phyloP scores from a whole-genome alignment of 92 coral and sea anemone species.

The Phenganax marumi region DNA sequence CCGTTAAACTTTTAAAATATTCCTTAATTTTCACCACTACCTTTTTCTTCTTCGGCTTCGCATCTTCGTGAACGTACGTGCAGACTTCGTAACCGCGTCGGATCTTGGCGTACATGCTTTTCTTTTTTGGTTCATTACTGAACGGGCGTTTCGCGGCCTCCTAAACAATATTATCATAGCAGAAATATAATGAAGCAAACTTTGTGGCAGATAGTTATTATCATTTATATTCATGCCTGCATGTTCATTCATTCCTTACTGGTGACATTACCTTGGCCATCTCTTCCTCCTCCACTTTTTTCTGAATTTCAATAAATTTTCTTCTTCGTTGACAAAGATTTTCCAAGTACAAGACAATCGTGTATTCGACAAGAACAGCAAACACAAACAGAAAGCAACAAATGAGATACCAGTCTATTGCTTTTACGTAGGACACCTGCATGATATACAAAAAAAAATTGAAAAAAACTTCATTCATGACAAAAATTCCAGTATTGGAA shows the following conservation, averaged over 20 bases:
- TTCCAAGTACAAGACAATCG: conserved; percentile 74
- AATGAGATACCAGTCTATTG: conserved; percentile 98
- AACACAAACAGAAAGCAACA: conserved; percentile 95
- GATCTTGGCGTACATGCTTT: conserved; percentile 23
- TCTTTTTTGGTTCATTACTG: conserved; percentile 44
- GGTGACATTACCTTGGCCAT: conserved; percentile 36
- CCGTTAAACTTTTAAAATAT: conserved; percentile 48
- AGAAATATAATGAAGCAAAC: background rate
- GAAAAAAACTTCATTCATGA: no score
- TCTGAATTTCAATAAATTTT: conserved; percentile 26
- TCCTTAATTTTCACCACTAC: conserved; percentile 31
- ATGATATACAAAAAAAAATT: background rate
- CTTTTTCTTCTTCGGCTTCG: conserved; percentile 48
- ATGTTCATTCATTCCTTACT: no score
- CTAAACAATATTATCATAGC: background rate
- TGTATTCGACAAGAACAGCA: conserved; percentile 86
- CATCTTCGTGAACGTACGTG: conserved; percentile 35
- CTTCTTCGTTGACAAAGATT: conserved; percentile 59
- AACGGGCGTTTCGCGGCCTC: conserved; percentile 60
- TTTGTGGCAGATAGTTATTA: background rate
- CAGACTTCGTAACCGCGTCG: conserved; percentile 9
- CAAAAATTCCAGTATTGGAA: no score
- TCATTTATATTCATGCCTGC: background rate
- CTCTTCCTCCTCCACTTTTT: conserved; percentile 45
- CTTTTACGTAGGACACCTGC: conserved; percentile 95